Conservation (phyloP, 2,797 vertebrate species). For the Petrocephalus sullivani region DNA sequence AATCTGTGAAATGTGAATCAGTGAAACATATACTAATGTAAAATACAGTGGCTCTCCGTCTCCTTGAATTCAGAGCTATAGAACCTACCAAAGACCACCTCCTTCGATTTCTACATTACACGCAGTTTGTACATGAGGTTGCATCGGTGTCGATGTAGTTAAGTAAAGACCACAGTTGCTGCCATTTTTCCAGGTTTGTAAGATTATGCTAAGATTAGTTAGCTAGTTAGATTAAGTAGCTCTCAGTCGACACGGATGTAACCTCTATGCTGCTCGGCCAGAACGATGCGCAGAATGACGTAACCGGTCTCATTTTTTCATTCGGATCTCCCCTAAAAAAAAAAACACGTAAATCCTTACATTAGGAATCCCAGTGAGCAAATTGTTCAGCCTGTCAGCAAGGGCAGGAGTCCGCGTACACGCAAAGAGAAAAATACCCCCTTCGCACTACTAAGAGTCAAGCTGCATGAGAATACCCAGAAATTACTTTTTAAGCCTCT, state of each 20-base stretch:
- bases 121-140: neutral
- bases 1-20: neutral
- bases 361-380: neutral
- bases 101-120: neutral
- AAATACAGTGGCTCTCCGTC: neutral
- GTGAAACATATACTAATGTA: neutral
- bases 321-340: conserved; percentile 5
- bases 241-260: conserved; percentile 21
- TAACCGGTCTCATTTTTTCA: conserved; percentile 19
- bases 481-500: neutral
- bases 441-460: neutral
- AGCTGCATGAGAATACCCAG: neutral
- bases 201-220: conserved; percentile 53
- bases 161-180: neutral
- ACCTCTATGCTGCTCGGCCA: conserved; percentile 18
- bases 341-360: neutral
- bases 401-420: neutral
- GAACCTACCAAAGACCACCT: neutral
- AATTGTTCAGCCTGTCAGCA: neutral
- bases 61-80: neutral
- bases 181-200: conserved; percentile 41
- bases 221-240: conserved; percentile 41
- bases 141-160: neutral
- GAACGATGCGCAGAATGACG: neutral
- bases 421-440: neutral